Evolutionary conservation across 1,140 invertebrate genomes (phyloP), one percentile per base, ranked within the genome.

Genomic region (Solenopsis fugax): DNA sequence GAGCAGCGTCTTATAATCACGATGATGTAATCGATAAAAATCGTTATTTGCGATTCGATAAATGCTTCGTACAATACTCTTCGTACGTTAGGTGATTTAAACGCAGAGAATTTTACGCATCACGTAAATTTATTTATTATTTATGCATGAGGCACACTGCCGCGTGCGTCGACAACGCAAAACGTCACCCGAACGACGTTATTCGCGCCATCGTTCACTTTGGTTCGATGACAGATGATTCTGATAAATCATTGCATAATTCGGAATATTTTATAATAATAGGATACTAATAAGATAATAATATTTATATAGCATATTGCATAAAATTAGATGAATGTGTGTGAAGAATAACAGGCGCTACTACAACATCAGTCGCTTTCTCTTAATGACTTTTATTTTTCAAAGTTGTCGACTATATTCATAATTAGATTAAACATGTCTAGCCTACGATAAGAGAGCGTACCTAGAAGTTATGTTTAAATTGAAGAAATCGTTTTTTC

Each of bases 351-450:
- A 72, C 62, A 1, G 21, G 24, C 29, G 29, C 16, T 6, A 72
- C 10, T 4, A 10, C 13, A 13, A 73, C 13, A 4, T 37, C 56
- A 41, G 62, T 69, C 16, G 9, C 37, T 78, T 37, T 82, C 52
- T 56, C 48, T 48, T 58, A 82, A 82, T 48, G 37, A 82, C 37
- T 72, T 5, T 6, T 50, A 56, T 56, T 82, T 4, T 13, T 82
- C 24, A 69, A 81, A 71, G 52, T 24, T 75, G 13, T 37, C 54
- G 54, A 13, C 54, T 3, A 65, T 5, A 67, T 45, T 7, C 37
- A 21, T 41, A 84, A 84, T 82, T 81, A 58, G 65, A 82, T 82
- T 84, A 73, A 73, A 60, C 7, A 21, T 71, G 71, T 58, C 24
- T 18, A 60, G 34, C 24, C 5, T 81, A 48, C 34, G 16, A 82